These are phyloP conservation scores for Oedothorax gibbosus DNA, from an alignment of 1,140 invertebrate genomes.

Conservation along the genomic window DNA sequence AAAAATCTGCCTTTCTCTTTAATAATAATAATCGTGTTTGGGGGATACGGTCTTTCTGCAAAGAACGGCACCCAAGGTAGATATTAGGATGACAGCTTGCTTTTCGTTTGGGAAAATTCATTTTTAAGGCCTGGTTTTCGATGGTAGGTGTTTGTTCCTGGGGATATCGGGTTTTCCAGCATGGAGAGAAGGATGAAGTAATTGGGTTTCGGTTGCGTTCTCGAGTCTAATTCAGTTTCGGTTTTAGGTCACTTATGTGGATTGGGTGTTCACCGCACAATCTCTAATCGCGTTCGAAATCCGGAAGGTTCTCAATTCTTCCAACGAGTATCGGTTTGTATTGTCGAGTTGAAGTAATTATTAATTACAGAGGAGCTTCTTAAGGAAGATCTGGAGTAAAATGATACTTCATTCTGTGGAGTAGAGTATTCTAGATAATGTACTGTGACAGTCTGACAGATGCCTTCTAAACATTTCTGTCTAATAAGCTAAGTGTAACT, in stretches of 20 bases:
- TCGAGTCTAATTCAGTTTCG: conserved; percentile 21
- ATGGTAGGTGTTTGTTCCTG: neutral
- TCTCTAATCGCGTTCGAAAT: conserved; percentile 23
- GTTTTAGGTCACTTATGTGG: conserved; percentile 17
- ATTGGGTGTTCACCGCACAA: neutral
- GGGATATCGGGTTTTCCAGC: neutral
- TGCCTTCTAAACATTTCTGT: too few species aligned
- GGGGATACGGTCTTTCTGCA: conserved; percentile 17
- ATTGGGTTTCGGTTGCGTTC: conserved; percentile 23
- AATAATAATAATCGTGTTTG: neutral
- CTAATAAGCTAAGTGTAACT: too few species aligned
- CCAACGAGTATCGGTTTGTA: too few species aligned
- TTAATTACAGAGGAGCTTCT: too few species aligned
- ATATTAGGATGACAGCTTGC: neutral
- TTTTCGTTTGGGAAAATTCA: conserved; percentile 15
- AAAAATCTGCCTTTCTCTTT: conserved; percentile 15
- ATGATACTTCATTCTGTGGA: too few species aligned
- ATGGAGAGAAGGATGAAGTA: conserved; percentile 16
- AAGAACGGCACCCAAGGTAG: neutral
- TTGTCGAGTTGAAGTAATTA: too few species aligned
- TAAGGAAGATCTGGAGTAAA: too few species aligned
- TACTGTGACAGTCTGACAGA: too few species aligned
- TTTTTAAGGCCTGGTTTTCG: conserved; percentile 34
- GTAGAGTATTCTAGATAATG: too few species aligned
- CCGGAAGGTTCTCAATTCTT: neutral